phyloP scores from a whole-genome alignment of 2,888 invertebrate species.

The Aspidiotus rigidus region DNA sequence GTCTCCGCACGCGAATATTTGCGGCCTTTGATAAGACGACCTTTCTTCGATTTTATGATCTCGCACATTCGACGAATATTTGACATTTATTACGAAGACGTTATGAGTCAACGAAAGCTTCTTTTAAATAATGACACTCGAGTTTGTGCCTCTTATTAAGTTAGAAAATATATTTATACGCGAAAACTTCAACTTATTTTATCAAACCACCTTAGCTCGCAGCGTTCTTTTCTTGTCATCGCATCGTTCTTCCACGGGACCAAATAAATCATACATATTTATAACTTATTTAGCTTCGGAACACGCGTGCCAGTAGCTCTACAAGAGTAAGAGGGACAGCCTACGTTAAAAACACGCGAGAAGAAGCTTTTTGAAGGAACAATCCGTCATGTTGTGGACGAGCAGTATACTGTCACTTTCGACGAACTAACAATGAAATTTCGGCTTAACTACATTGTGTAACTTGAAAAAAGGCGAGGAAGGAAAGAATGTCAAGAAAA shows the following conservation, averaged over 20 bases:
- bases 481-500: background rate
- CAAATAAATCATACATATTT: constrained; percentile 32
- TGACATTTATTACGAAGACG: too few relatives aligned
- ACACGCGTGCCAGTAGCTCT: background rate
- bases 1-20: too few relatives aligned
- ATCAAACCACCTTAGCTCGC: background rate
- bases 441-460: background rate
- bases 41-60: too few relatives aligned
- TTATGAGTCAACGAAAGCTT: too few relatives aligned
- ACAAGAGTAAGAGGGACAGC: background rate
- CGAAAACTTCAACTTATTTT: constrained; percentile 17
- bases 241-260: background rate
- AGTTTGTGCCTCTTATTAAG: too few relatives aligned
- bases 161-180: too few relatives aligned
- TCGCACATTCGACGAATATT: too few relatives aligned
- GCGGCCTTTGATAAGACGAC: too few relatives aligned
- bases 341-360: background rate
- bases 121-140: too few relatives aligned
- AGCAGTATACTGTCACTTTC: constrained; percentile 18
- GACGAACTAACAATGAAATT: constrained; percentile 24
- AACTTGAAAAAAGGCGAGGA: too few relatives aligned
- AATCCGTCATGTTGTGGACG: constrained; percentile 25
- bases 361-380: constrained; percentile 13
- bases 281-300: constrained; percentile 26
- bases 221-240: background rate